Conservation (phyloP, 2,113 vertebrate species). For the Tricholaema leucomelas region DNA sequence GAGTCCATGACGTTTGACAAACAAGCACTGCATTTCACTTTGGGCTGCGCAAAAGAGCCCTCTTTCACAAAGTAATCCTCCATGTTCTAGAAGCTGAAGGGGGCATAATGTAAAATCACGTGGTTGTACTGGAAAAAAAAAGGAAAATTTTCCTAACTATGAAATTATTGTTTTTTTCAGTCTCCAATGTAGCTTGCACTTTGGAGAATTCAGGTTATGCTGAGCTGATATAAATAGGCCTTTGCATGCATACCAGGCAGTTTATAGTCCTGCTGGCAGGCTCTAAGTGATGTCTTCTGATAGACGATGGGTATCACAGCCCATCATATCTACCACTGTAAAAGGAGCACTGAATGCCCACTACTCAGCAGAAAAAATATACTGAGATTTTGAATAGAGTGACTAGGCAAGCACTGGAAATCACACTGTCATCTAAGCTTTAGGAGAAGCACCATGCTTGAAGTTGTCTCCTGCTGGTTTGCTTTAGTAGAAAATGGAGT, state of each 20-base stretch:
- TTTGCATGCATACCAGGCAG: background rate
- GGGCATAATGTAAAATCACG: background rate
- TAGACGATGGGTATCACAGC: slow-evolving; percentile 47
- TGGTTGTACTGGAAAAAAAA: background rate
- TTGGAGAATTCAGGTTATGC: background rate
- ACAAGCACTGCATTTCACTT: background rate
- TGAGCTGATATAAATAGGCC: slow-evolving; percentile 15
- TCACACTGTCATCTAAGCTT: background rate
- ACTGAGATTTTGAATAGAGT: fast-evolving
- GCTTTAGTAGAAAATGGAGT: background rate
- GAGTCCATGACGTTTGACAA: background rate
- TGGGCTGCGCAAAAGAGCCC: background rate
- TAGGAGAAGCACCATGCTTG: fast-evolving
- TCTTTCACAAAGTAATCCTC: background rate
- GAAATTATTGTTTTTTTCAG: background rate
- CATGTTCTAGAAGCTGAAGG: background rate
- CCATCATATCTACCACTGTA: background rate
- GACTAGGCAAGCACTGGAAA: background rate
- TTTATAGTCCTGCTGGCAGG: slow-evolving; percentile 38
- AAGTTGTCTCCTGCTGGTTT: background rate
- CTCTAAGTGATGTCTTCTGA: slow-evolving; percentile 29
- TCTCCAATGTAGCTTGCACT: background rate
- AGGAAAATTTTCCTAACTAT: background rate
- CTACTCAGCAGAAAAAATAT: background rate
- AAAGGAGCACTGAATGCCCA: background rate